phyloP scores from a whole-genome alignment of 2,888 invertebrate genomes.

The Holacanthella duospinosa region DNA sequence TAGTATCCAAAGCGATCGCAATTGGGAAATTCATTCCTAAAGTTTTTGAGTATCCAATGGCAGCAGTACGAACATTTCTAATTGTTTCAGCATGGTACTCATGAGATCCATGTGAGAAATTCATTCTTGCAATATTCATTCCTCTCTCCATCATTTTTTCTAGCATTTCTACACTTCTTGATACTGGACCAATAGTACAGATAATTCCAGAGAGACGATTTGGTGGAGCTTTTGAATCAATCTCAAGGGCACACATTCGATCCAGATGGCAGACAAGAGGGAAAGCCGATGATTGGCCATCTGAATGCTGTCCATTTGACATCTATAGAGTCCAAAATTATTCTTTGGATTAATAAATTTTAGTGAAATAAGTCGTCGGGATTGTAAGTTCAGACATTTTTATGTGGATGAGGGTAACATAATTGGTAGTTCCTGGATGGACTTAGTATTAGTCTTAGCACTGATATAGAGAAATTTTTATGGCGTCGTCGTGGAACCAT shows the following conservation, averaged over 20 bases:
- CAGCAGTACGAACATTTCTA: conserved; percentile 73
- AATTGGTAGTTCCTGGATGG: too few relatives aligned
- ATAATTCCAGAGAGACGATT: conserved; percentile 92
- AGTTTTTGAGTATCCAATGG: conserved; percentile 63
- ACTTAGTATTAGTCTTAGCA: too few relatives aligned
- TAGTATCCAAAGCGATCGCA: conserved; percentile 89
- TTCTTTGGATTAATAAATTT: too few relatives aligned
- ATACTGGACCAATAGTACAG: conserved; percentile 91
- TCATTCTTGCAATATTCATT: conserved; percentile 85
- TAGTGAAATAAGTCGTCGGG: too few relatives aligned
- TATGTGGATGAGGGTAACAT: too few relatives aligned
- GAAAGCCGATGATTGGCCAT: conserved; percentile 23
- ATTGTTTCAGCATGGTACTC: conserved; percentile 90
- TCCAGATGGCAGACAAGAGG: conserved; percentile 57
- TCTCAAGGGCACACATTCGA: conserved; percentile 87
- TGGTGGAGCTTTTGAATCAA: conserved; percentile 75
- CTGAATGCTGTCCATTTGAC: too few relatives aligned
- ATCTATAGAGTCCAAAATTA: too few relatives aligned
- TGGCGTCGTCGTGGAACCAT: too few relatives aligned
- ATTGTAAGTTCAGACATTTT: too few relatives aligned
- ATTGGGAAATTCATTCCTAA: conserved; percentile 64
- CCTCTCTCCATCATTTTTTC: conserved; percentile 92
- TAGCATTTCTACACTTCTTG: conserved; percentile 64
- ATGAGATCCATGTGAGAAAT: conserved; percentile 91
- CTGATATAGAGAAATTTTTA: too few relatives aligned